Evolutionary conservation across 2,113 vertebrate genomes (phyloP), one percentile per base, ranked within the genome.

Genomic region (Alces alces): DNA sequence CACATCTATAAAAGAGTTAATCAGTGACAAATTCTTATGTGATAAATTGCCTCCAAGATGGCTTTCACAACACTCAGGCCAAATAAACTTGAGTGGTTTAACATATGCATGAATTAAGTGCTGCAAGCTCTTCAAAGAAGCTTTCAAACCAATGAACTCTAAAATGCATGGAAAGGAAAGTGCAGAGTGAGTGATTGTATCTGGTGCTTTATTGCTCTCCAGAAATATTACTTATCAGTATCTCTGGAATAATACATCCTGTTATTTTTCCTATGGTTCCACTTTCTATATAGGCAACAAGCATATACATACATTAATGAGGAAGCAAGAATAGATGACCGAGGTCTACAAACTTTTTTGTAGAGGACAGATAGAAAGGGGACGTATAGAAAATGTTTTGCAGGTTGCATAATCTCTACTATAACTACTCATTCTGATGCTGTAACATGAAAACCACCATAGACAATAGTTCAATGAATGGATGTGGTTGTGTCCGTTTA

Each of bases 101-200:
- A 95, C 97, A 92, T 8, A 61, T 96, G 97, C 94, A 92, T 43
- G 85, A 52, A 93, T 97, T 96, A 98, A 98, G 54, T 89, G 58
- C 76, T 64, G 8, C 2, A 93, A 93, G 19, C 33, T 27, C 83
- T 98, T 97, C 45, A 90, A 96, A 78, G 93, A 94, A 95, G 61
- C 93, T 39, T 97, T 91, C 70, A 98, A 94, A 88, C 7, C 97
- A 97, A 73, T 93, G 96, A 95, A 92, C 88, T 98, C 94, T 97
- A 98, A 98, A 97, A 55, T 57, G 97, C 19, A 11, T 64, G 93
- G 89, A 98, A 97, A 97, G 5, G 57, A 97, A 98, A 98, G 94
- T 25, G 21, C 23, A 82, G 88, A 94, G 30, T 39, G 12, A 97
- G 55, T 30, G 36, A 92, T 86, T 86, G 61, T 36, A 8, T 61